phyloP scores from a whole-genome alignment of 2,797 vertebrate species.

The Ctenosaura bakeri region DNA sequence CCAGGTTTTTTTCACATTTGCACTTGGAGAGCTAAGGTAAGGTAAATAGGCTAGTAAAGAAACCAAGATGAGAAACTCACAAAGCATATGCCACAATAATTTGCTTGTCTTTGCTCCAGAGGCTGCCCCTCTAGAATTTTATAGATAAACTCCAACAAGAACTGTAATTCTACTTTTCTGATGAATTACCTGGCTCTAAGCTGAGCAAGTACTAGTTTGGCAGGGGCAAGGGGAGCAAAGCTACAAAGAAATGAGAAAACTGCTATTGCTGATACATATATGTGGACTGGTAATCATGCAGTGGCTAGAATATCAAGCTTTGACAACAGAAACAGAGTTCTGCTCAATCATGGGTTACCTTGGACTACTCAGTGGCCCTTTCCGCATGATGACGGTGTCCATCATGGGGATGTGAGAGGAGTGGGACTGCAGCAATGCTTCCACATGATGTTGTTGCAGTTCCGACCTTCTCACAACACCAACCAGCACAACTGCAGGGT shows the following conservation, averaged over 20 bases:
- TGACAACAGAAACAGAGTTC: background rate
- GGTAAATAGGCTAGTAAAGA: background rate
- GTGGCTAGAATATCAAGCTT: background rate
- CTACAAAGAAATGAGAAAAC: constrained; percentile 61
- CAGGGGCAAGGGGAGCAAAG: background rate
- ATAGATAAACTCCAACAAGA: constrained; percentile 58
- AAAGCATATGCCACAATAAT: constrained; percentile 40
- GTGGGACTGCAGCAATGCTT: no score
- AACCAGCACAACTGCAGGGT: no score
- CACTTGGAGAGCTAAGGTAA: background rate
- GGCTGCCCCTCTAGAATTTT: background rate
- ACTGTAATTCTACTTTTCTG: constrained; percentile 55
- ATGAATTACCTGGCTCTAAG: constrained; percentile 73
- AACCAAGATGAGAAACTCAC: constrained; percentile 9
- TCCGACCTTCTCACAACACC: no score
- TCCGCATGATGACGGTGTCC: no score
- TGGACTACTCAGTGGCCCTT: background rate
- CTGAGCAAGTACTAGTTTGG: constrained; percentile 62
- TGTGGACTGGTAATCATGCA: background rate
- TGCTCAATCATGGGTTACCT: background rate
- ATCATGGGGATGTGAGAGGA: no score
- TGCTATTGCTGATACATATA: constrained; percentile 49
- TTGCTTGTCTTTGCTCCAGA: background rate
- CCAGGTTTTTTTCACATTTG: background rate
- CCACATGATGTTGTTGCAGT: no score